A percentile compares a stretch with the other conserved stretches of the same genome.
Conservation (phyloP, 2,888 invertebrate species). For the Ceraclea dissimilis region DNA sequence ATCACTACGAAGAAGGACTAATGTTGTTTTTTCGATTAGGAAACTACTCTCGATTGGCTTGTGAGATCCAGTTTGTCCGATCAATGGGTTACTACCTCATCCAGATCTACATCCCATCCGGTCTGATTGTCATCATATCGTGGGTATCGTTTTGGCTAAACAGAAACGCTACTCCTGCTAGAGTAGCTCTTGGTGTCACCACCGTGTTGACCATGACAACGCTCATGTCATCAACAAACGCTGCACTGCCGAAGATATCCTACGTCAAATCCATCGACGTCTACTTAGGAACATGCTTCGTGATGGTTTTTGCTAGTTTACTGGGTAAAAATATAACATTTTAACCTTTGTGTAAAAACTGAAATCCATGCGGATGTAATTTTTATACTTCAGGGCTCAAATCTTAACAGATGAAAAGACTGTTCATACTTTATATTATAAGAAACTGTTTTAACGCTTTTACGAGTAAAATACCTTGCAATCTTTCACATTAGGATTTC, state of each 20-base stretch:
- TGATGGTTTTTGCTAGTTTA: conserved; percentile 97
- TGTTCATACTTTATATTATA: too few relatives aligned
- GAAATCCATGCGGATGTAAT: conserved; percentile 1
- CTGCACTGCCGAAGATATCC: conserved; percentile 94
- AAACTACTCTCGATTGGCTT: conserved; percentile 93
- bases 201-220: conserved; percentile 98
- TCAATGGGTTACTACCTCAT: conserved; percentile 98
- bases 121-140: conserved; percentile 93
- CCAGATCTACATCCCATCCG: conserved; percentile 97
- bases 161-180: conserved; percentile 88
- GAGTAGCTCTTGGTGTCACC: conserved; percentile 89
- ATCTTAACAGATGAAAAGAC: too few relatives aligned
- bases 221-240: conserved; percentile 93
- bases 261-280: conserved; percentile 98
- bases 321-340: conserved; percentile 64
- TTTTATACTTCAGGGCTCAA: neutral
- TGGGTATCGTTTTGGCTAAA: conserved; percentile 98
- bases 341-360: neutral
- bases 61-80: conserved; percentile 94
- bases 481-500: too few relatives aligned
- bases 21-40: conserved; percentile 47
- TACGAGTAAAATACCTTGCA: too few relatives aligned
- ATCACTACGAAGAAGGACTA: neutral
- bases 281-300: conserved; percentile 95
- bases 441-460: too few relatives aligned